Conservation (phyloP, 2,113 vertebrate species). For the Gymnobelideus leadbeateri region DNA sequence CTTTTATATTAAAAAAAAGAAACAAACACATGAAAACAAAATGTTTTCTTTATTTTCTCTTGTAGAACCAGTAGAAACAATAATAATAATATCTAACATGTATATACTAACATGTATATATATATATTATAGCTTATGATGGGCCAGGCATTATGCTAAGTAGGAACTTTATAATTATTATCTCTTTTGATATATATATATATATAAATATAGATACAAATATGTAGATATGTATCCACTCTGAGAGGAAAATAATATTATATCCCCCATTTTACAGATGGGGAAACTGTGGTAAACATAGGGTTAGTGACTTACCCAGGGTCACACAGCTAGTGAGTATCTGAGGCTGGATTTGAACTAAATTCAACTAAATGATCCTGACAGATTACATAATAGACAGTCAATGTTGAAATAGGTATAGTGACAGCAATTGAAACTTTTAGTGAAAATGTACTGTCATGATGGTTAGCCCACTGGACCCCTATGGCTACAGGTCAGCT, state of each 20-base stretch:
- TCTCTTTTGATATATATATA: background rate
- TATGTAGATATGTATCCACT: too few species aligned
- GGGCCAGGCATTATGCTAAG: background rate
- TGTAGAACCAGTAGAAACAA: background rate
- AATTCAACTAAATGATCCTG: background rate
- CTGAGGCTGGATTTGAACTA: background rate
- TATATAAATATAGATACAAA: too few species aligned
- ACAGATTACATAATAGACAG: background rate
- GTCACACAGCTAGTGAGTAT: background rate
- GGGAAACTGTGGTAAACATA: background rate
- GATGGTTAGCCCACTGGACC: background rate
- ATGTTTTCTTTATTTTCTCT: background rate
- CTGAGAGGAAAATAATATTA: background rate
- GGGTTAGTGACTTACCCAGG: background rate
- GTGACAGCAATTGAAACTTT: background rate
- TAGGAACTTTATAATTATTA: background rate
- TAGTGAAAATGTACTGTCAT: background rate
- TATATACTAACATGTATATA: background rate
- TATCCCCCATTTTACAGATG: too few species aligned
- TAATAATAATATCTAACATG: background rate
- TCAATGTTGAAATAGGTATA: slow-evolving; percentile 11
- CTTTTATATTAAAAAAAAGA: background rate
- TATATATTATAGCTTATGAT: background rate
- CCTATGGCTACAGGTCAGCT: background rate
- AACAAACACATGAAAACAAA: background rate